Evolutionary conservation across 2,888 invertebrate species (phyloP).

Genomic region (Nasonia oneida): DNA sequence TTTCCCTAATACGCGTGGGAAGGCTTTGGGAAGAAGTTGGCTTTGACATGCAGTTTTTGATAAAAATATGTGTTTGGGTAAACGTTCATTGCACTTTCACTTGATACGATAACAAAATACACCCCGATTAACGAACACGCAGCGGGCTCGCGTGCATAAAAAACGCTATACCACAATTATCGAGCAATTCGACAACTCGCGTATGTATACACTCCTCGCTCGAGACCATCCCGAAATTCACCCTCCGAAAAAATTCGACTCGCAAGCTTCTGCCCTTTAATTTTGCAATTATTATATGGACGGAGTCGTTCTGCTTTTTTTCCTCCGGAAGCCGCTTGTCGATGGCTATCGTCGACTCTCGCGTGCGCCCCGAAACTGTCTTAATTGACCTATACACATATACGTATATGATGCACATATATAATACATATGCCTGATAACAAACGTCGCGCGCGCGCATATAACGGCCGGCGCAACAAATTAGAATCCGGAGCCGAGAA

Average conservation of each 20-base stretch:
- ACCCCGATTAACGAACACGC: no score
- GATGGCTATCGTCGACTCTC: slow-evolving; percentile 42
- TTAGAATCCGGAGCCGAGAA: slow-evolving; percentile 19
- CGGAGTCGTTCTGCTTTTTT: not conserved
- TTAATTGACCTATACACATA: slow-evolving; percentile 31
- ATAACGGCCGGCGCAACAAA: slow-evolving; percentile 27
- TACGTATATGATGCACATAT: no score
- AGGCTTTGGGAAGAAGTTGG: not conserved
- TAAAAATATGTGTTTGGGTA: no score
- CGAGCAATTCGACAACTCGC: not conserved
- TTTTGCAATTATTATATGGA: slow-evolving; percentile 34
- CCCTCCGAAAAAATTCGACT: not conserved
- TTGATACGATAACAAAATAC: no score
- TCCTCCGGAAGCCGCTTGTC: slow-evolving; percentile 48
- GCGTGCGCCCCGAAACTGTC: slow-evolving; percentile 28
- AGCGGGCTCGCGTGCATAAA: not conserved
- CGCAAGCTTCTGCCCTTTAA: slow-evolving; percentile 33
- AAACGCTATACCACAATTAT: not conserved
- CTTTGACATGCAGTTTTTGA: no score
- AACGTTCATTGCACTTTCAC: no score
- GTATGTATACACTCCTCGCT: not conserved
- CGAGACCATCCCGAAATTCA: not conserved
- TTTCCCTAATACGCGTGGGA: not conserved
- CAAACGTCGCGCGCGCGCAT: slow-evolving; percentile 7
- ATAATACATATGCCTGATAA: not conserved